Conservation (phyloP, 2,113 vertebrate genomes). For the Bombycilla garrulus region DNA sequence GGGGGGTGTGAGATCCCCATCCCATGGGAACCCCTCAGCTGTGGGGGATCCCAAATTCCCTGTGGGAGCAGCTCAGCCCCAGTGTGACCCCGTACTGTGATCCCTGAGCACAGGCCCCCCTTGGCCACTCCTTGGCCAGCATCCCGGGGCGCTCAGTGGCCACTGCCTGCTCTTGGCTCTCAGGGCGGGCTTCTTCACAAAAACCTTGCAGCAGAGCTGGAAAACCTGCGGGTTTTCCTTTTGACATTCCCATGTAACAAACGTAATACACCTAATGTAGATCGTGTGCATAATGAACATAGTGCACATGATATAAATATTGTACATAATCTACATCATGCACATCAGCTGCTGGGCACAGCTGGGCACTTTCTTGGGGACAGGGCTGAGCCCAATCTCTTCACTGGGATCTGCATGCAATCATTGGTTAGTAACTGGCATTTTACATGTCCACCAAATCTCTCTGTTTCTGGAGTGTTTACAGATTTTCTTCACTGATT, state of each 20-base stretch:
- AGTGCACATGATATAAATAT: accelerated
- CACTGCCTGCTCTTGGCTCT: neutral
- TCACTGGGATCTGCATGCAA: neutral
- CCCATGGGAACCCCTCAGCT: neutral
- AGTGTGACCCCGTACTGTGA: neutral
- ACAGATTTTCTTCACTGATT: neutral
- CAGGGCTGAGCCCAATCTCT: neutral
- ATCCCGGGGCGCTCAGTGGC: neutral
- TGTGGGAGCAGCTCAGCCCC: neutral
- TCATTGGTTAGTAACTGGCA: neutral
- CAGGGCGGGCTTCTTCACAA: neutral
- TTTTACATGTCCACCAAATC: neutral
- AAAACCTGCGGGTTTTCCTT: neutral
- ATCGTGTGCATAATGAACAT: no score
- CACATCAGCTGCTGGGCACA: neutral
- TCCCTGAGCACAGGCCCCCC: neutral
- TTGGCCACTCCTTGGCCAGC: neutral
- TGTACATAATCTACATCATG: accelerated
- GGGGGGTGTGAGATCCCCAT: no score
- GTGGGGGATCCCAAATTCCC: neutral
- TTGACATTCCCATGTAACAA: accelerated
- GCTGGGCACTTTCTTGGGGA: neutral
- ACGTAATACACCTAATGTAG: no score
- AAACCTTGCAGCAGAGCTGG: neutral
- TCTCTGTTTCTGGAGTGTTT: neutral